Conservation (phyloP, 2,797 vertebrate species). For the Uromys caudimaculatus region DNA sequence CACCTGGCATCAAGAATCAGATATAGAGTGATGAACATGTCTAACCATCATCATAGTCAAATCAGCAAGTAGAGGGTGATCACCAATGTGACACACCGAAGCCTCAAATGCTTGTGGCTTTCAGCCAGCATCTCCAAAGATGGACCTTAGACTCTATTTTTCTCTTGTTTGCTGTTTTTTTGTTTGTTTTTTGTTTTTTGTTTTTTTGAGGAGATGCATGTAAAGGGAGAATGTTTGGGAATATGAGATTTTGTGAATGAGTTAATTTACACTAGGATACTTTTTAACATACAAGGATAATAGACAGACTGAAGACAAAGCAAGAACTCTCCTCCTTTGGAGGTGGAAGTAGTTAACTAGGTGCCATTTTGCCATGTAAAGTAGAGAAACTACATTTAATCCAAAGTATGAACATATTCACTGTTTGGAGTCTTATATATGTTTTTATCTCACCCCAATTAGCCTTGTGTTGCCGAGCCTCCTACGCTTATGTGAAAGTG, state of each 20-base stretch:
- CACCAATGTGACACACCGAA: not conserved
- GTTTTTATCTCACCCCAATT: slow-evolving; percentile 25
- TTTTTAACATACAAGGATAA: not conserved
- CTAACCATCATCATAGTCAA: not conserved
- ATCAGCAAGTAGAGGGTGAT: not conserved
- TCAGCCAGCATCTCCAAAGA: too few relatives aligned
- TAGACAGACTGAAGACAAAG: not conserved
- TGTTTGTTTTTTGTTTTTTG: too few relatives aligned
- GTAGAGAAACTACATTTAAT: not conserved
- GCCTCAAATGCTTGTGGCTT: not conserved
- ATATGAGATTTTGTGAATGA: not conserved
- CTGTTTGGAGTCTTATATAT: slow-evolving; percentile 11
- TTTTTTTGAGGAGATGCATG: not conserved
- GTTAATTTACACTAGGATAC: not conserved
- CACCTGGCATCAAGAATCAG: not conserved
- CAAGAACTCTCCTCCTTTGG: not conserved
- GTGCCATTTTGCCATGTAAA: slow-evolving; percentile 1
- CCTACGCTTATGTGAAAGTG: slow-evolving; percentile 47
- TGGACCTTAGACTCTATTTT: not conserved
- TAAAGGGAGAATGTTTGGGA: not conserved
- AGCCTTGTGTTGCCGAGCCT: slow-evolving; percentile 43
- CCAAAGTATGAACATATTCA: not conserved
- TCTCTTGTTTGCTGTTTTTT: too few relatives aligned
- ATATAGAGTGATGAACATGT: not conserved
- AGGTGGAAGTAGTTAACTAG: not conserved